phyloP scores from a whole-genome alignment of 2,888 invertebrate genomes.

The Mythimna ferrago region DNA sequence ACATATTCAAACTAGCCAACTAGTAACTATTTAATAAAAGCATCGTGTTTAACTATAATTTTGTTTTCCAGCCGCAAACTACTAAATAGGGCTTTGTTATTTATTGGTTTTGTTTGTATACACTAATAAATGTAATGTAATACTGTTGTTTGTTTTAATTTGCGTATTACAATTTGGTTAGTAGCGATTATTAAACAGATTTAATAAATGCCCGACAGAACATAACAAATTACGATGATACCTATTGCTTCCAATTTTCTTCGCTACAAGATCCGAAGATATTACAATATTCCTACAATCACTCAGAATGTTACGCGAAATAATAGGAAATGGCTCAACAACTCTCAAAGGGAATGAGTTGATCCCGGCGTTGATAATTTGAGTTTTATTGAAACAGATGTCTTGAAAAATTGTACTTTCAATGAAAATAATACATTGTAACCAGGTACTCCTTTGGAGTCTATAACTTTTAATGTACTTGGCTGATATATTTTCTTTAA shows the following conservation, averaged over 20 bases:
- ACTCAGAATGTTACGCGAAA: conserved; percentile 72
- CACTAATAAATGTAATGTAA: conserved; percentile 3
- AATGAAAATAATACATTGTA: conserved; percentile 42
- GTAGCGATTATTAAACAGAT: not conserved
- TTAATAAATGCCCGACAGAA: not conserved
- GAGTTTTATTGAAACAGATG: conserved; percentile 74
- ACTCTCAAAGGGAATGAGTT: conserved; percentile 78
- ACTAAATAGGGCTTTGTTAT: not conserved
- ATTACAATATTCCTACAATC: conserved; percentile 59
- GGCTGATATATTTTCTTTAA: conserved; percentile 19
- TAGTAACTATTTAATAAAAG: conserved; percentile 5
- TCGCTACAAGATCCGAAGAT: conserved; percentile 25
- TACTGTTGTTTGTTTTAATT: conserved; percentile 4
- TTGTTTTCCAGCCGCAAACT: conserved; percentile 11
- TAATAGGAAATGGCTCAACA: conserved; percentile 79
- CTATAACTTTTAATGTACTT: conserved; percentile 29
- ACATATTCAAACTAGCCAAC: conserved; percentile 1
- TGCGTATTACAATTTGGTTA: not conserved
- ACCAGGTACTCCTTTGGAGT: conserved; percentile 12
- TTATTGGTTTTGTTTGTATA: conserved; percentile 1
- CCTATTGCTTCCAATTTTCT: conserved; percentile 34
- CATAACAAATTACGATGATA: conserved; percentile 17
- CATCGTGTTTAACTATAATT: not conserved
- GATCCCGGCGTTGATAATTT: conserved; percentile 76
- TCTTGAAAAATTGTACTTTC: conserved; percentile 65